Percentiles rank a stretch among this genome's conserved stretches.
Conservation (phyloP, 2,797 vertebrate species). For the Mus spretus region DNA sequence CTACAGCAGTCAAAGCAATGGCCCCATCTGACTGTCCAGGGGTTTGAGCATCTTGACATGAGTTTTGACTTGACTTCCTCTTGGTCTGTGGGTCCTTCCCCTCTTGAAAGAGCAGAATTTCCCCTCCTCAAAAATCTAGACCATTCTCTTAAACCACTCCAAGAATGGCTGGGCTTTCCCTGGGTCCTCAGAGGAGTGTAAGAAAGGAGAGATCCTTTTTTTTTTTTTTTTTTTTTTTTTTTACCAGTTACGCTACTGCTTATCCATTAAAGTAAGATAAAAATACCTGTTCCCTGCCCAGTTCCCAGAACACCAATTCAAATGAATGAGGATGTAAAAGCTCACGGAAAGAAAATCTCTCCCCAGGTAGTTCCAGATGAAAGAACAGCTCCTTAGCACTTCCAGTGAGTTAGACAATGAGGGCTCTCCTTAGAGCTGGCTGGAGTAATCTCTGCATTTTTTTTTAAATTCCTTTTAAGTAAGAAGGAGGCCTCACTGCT, state of each 20-base stretch:
- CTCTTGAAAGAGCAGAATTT: not conserved
- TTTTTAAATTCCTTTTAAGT: slow-evolving; percentile 24
- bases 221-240: slow-evolving; percentile 42
- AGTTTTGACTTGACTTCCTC: slow-evolving; percentile 16
- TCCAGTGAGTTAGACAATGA: slow-evolving; percentile 64
- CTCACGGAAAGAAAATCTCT: slow-evolving; percentile 84
- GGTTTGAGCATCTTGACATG: not conserved
- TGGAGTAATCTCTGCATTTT: slow-evolving; percentile 17
- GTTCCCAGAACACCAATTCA: slow-evolving; percentile 83
- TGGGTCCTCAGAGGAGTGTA: not conserved
- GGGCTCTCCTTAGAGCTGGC: slow-evolving; percentile 57
- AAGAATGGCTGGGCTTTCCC: slow-evolving; percentile 9
- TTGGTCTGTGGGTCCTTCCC: not conserved
- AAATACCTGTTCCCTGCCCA: slow-evolving; percentile 82
- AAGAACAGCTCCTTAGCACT: slow-evolving; percentile 83
- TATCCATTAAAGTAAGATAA: slow-evolving; percentile 85
- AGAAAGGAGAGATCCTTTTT: slow-evolving; percentile 58
- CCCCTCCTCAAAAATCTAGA: not conserved
- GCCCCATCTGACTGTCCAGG: not conserved
- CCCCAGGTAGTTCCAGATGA: slow-evolving; percentile 81
- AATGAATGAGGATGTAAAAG: slow-evolving; percentile 85
- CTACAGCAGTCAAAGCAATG: not conserved
- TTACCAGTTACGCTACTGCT: slow-evolving; percentile 75
- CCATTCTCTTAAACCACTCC: not conserved
- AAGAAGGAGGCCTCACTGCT: slow-evolving; percentile 40